These are phyloP conservation scores for Zosterops pallidus DNA, from an alignment of 2,113 vertebrate species.

Conservation along the genomic window DNA sequence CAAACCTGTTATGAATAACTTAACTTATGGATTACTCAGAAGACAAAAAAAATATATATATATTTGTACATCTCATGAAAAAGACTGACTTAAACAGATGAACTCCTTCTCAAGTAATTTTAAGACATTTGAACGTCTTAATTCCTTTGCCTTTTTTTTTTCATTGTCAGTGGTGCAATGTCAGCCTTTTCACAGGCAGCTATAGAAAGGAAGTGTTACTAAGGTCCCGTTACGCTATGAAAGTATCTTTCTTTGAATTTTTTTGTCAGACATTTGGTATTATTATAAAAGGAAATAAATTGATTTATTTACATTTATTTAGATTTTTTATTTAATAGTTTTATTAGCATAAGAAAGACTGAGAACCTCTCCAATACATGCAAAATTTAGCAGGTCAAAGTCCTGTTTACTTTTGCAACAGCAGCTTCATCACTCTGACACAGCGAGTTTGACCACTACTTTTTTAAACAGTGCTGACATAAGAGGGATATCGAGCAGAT, in stretches of 20 bases:
- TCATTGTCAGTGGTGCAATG: not conserved
- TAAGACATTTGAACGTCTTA: not conserved
- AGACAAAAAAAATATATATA: not conserved
- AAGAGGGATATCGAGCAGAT: not conserved
- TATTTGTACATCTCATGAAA: not conserved
- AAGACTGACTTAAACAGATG: not conserved
- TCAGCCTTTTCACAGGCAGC: not conserved
- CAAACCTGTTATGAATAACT: accelerated
- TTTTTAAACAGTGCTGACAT: not conserved
- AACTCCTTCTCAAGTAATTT: not conserved
- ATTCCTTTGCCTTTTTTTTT: not conserved
- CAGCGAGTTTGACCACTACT: accelerated
- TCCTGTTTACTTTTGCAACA: not conserved
- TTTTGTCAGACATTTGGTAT: not conserved
- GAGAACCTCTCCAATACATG: not conserved
- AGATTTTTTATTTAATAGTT: not conserved
- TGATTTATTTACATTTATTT: not conserved
- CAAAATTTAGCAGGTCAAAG: not conserved
- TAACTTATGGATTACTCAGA: not conserved
- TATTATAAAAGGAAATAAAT: not conserved
- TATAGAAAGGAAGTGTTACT: not conserved
- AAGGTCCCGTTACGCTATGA: not conserved
- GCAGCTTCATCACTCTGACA: not conserved
- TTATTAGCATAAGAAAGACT: not conserved
- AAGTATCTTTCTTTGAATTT: not conserved